A percentile compares a stretch with the other conserved stretches of the same genome.
phyloP scores from a whole-genome alignment of 1,140 invertebrate species.

The Drosophila leontia region DNA sequence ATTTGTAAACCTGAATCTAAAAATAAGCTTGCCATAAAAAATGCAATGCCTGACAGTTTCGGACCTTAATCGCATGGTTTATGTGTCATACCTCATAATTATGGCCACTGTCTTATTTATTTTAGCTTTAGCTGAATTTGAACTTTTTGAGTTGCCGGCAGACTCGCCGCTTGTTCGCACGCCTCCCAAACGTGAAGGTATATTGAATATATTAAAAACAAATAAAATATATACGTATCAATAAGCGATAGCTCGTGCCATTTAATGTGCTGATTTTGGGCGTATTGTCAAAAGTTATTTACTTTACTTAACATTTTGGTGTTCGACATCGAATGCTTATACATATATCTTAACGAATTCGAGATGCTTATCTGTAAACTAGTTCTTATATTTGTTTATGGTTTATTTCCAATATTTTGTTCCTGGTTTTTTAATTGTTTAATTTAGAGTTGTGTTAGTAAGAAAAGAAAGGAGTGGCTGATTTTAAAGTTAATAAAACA shows the following conservation, averaged over 20 bases:
- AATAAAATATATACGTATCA: conserved; percentile 29
- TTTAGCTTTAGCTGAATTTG: conserved; percentile 6
- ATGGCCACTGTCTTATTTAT: conserved; percentile 13
- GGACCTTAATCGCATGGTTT: conserved; percentile 18
- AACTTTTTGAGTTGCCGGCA: conserved; percentile 8
- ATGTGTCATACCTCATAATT: conserved; percentile 27
- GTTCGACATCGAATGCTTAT: conserved; percentile 15
- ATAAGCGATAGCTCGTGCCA: conserved; percentile 62
- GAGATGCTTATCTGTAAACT: conserved; percentile 28
- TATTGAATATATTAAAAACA: conserved; percentile 37
- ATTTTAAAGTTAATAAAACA: neutral
- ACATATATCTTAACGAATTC: conserved; percentile 12
- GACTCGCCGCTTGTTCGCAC: neutral
- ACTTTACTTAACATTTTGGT: conserved; percentile 13
- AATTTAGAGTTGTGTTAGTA: neutral
- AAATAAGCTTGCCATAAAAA: conserved; percentile 11
- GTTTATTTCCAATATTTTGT: neutral
- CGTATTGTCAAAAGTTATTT: conserved; percentile 24
- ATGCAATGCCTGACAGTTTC: conserved; percentile 20
- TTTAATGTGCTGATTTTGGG: conserved; percentile 41
- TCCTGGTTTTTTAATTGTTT: neutral
- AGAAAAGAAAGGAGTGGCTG: neutral
- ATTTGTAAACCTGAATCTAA: conserved; percentile 18
- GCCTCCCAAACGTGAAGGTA: neutral
- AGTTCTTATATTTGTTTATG: conserved; percentile 3